A percentile compares a stretch with the other conserved stretches of the same genome.
Evolutionary conservation across 2,888 invertebrate species (phyloP).

Genomic region (Cantharis rufa): DNA sequence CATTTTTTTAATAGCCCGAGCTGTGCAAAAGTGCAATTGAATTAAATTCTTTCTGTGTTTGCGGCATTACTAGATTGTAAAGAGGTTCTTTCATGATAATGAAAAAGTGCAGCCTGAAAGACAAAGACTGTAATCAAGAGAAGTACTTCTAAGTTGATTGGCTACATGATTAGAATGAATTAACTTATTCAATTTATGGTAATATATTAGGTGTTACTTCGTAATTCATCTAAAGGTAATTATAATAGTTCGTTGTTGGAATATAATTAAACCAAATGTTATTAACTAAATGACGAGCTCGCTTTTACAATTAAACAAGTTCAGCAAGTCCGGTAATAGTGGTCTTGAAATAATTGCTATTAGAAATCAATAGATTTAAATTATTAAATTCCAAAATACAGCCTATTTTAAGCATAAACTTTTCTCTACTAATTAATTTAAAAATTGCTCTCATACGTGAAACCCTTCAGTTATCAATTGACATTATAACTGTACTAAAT

Average conservation of each 20-base stretch:
- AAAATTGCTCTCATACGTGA: too few relatives aligned
- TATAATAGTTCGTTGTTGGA: neutral
- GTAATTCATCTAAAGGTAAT: neutral
- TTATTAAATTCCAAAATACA: too few relatives aligned
- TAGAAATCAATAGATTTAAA: neutral
- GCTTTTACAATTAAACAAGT: neutral
- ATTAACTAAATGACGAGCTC: neutral
- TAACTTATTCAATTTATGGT: neutral
- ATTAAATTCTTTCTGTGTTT: neutral
- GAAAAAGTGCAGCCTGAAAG: neutral
- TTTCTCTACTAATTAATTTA: too few relatives aligned
- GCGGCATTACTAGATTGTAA: neutral
- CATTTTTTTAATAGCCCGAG: neutral
- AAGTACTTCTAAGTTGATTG: slow-evolving; percentile 2
- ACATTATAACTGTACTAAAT: too few relatives aligned
- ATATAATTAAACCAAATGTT: neutral
- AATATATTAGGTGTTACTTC: neutral
- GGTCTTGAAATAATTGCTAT: neutral
- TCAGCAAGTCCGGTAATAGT: neutral
- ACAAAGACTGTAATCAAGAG: neutral
- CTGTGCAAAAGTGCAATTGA: neutral
- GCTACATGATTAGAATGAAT: slow-evolving; percentile 5
- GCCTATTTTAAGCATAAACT: too few relatives aligned
- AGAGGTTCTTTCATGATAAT: neutral
- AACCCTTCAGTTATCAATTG: too few relatives aligned